Evolutionary conservation across 2,888 invertebrate species (phyloP).

Genomic region (Acrobasis consociella): DNA sequence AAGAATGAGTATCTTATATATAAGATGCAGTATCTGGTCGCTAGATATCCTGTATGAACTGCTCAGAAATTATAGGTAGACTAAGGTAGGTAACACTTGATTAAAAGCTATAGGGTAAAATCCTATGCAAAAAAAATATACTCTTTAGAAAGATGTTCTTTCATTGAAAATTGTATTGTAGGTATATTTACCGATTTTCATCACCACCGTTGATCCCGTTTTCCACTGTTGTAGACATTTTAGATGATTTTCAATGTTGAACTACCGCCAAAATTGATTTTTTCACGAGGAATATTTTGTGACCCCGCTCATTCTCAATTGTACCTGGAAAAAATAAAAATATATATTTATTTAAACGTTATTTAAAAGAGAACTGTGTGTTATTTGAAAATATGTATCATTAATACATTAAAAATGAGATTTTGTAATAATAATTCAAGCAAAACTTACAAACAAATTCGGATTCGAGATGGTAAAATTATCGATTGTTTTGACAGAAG

Average conservation of each 20-base stretch:
- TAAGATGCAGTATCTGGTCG: too few relatives aligned
- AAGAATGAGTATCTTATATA: too few relatives aligned
- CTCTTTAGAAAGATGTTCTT: too few relatives aligned
- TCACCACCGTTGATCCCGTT: constrained; percentile 64
- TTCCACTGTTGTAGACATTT: constrained; percentile 65
- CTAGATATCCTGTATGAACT: too few relatives aligned
- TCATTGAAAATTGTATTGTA: not conserved
- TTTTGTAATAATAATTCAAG: not conserved
- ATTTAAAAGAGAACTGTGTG: not conserved
- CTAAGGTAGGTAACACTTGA: too few relatives aligned
- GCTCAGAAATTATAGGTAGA: too few relatives aligned
- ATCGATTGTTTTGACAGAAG: not conserved
- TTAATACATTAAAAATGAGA: not conserved
- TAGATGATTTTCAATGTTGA: constrained; percentile 18
- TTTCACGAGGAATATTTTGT: constrained; percentile 22
- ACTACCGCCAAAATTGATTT: constrained; percentile 24
- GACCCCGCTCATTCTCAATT: constrained; percentile 29
- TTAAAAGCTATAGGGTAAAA: too few relatives aligned
- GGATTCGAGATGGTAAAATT: not conserved
- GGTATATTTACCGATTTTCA: constrained; percentile 59
- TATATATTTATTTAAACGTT: not conserved
- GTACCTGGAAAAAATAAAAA: constrained; percentile 27
- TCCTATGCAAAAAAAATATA: too few relatives aligned
- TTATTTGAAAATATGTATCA: not conserved
- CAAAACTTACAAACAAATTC: not conserved